Conservation (phyloP, 2,113 vertebrate species). For the Myxocyprinus asiaticus region DNA sequence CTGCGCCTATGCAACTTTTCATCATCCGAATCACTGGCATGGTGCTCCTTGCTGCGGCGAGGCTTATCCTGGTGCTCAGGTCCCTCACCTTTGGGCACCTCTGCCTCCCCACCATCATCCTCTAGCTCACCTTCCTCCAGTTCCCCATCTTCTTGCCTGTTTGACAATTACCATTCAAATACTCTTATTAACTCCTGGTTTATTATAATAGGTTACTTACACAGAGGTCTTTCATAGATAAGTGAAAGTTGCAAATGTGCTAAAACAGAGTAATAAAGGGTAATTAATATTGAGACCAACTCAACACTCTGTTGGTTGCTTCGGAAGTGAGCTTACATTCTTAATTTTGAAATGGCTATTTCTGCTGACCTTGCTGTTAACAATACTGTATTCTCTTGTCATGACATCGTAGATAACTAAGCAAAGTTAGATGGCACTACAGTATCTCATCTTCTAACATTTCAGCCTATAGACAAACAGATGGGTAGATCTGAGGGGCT, state of each 20-base stretch:
- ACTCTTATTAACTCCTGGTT: no score
- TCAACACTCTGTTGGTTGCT: neutral
- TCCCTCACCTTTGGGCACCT: slow-evolving; percentile 61
- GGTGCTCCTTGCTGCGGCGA: slow-evolving; percentile 75
- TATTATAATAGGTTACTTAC: no score
- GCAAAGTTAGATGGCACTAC: neutral
- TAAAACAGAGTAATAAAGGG: neutral
- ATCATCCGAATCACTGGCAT: slow-evolving; percentile 82
- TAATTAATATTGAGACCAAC: neutral
- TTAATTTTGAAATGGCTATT: neutral
- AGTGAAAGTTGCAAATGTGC: neutral
- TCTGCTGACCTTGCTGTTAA: slow-evolving; percentile 3
- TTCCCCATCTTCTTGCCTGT: slow-evolving; percentile 88
- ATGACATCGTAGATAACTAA: neutral
- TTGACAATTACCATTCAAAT: neutral
- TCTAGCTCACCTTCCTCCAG: slow-evolving; percentile 93
- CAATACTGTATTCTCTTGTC: neutral
- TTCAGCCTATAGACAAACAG: neutral
- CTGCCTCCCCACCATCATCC: slow-evolving; percentile 88
- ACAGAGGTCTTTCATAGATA: no score
- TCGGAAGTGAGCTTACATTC: neutral
- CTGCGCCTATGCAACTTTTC: slow-evolving; percentile 86
- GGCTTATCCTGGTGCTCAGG: slow-evolving; percentile 73
- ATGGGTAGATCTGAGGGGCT: neutral
- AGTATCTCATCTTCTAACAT: neutral